Evolutionary conservation across 35 echinoderm and acorn worm species (phyloP).

Genomic region (Antedon bifida): DNA sequence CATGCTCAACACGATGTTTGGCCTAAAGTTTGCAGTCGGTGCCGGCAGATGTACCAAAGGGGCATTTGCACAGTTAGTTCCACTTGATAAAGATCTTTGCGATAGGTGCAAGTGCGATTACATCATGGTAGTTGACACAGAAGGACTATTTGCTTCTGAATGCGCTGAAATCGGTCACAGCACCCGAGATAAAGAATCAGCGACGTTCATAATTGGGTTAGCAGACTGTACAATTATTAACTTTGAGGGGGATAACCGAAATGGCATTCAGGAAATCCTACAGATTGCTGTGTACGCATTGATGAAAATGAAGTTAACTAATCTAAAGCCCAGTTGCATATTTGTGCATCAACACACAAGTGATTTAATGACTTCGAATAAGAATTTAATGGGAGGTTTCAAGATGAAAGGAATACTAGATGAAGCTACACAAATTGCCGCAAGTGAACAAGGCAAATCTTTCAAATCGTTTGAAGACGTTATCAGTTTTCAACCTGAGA

Average conservation of each 20-base stretch:
- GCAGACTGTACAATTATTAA: slow-evolving; percentile 16
- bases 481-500: neutral
- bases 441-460: neutral
- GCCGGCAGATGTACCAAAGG: slow-evolving; percentile 18
- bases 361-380: neutral
- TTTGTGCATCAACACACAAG: slow-evolving; percentile 8
- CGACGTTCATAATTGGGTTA: slow-evolving; percentile 17
- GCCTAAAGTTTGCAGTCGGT: slow-evolving; percentile 30
- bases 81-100: neutral
- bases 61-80: slow-evolving; percentile 14
- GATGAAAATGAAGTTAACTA: slow-evolving; percentile 1
- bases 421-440: neutral
- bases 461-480: neutral
- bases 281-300: slow-evolving; percentile 28
- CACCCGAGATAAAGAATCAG: slow-evolving; percentile 9
- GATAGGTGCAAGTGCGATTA: neutral
- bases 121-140: neutral
- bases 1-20: too few species aligned
- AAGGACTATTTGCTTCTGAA: neutral
- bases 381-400: neutral
- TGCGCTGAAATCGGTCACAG: neutral
- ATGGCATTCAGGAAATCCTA: slow-evolving; percentile 8
- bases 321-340: neutral
- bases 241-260: slow-evolving; percentile 6
- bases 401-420: neutral